These are phyloP conservation scores for Tinea trinotella DNA, from an alignment of 2,888 invertebrate species.

Conservation along the genomic window DNA sequence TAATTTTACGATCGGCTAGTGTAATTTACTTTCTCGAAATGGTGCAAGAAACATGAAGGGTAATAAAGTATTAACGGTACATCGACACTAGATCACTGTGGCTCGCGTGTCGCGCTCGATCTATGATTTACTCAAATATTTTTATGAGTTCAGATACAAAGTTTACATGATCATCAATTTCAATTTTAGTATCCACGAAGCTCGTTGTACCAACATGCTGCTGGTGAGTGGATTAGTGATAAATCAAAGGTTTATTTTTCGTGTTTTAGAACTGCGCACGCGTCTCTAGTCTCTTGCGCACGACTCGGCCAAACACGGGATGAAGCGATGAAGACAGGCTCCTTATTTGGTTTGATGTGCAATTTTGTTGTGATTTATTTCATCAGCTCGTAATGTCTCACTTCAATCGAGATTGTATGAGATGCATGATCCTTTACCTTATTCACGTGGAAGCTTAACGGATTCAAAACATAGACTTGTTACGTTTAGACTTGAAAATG, in stretches of 20 bases:
- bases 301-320: constrained; percentile 18
- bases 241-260: constrained; percentile 48
- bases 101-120: constrained; percentile 26
- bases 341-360: constrained; percentile 21
- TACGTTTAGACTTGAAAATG: too few species aligned
- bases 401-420: constrained; percentile 17
- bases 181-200: constrained; percentile 48
- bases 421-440: constrained; percentile 5
- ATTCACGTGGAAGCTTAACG: not conserved
- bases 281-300: constrained; percentile 19
- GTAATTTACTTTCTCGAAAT: constrained; percentile 66
- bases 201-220: constrained; percentile 36
- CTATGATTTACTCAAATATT: constrained; percentile 55
- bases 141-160: constrained; percentile 59
- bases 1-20: constrained; percentile 59
- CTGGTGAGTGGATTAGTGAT: constrained; percentile 35
- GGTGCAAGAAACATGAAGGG: constrained; percentile 49
- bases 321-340: constrained; percentile 14
- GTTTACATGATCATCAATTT: constrained; percentile 36
- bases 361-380: constrained; percentile 21
- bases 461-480: not conserved
- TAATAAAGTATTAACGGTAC: constrained; percentile 54
- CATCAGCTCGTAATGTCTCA: constrained; percentile 21
- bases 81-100: constrained; percentile 28
- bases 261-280: constrained; percentile 18